A percentile compares a stretch with the other conserved stretches of the same genome.
Conservation (phyloP, 1,140 invertebrate genomes). For the Eumeta japonica region DNA sequence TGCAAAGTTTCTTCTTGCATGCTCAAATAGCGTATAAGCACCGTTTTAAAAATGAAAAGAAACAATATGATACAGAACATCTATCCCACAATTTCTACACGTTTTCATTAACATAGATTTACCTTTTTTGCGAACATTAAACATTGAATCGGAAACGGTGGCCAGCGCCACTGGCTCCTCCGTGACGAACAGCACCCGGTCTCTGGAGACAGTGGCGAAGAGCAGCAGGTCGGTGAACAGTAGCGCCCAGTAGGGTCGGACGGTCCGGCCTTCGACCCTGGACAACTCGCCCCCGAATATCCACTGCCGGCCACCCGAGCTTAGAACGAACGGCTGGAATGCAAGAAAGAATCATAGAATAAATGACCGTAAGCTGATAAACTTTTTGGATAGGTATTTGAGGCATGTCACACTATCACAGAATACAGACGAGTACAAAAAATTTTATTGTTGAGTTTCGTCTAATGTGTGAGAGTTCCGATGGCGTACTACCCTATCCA, state of each 20-base stretch:
- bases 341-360: constrained; percentile 1
- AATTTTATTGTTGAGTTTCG: too few relatives aligned
- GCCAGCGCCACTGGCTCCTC: constrained; percentile 79
- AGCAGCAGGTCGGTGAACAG: constrained; percentile 80
- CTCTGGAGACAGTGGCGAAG: constrained; percentile 80
- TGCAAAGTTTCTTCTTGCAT: too few relatives aligned
- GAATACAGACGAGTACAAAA: too few relatives aligned
- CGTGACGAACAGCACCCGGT: constrained; percentile 80
- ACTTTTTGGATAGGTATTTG: too few relatives aligned
- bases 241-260: constrained; percentile 80
- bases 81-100: not conserved
- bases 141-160: constrained; percentile 77
- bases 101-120: constrained; percentile 14
- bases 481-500: too few relatives aligned
- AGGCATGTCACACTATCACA: too few relatives aligned
- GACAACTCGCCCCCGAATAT: constrained; percentile 82
- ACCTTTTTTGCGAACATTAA: constrained; percentile 82
- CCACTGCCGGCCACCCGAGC: constrained; percentile 79
- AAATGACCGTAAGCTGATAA: too few relatives aligned
- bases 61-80: constrained; percentile 2
- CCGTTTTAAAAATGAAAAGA: constrained; percentile 4
- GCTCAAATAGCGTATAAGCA: too few relatives aligned
- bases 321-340: constrained; percentile 74
- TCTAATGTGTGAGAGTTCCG: too few relatives aligned
- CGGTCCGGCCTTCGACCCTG: constrained; percentile 76